Conservation (phyloP, 2,888 invertebrate genomes). For the Lithophane ornitopus region DNA sequence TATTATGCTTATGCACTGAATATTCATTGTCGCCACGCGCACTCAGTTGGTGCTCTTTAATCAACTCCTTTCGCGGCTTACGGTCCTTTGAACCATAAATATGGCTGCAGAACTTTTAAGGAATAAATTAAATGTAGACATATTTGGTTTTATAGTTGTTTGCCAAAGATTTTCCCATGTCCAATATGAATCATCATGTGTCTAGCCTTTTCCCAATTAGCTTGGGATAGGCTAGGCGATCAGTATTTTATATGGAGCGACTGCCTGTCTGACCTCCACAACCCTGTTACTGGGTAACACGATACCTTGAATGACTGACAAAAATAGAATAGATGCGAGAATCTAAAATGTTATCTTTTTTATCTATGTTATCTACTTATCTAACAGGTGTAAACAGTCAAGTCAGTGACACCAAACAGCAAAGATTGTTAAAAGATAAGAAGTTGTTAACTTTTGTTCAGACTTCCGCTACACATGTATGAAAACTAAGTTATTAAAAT, state of each 20-base stretch:
- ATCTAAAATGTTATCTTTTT: background rate
- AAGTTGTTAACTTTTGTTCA: conserved; percentile 8
- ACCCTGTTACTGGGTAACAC: background rate
- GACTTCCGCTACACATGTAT: background rate
- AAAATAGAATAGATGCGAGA: background rate
- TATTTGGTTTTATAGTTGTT: conserved; percentile 8
- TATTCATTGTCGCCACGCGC: conserved; percentile 83
- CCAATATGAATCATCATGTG: background rate
- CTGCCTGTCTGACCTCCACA: background rate
- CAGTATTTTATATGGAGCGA: background rate
- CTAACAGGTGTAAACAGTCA: conserved; percentile 10
- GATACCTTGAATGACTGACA: background rate
- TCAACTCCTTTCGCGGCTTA: conserved; percentile 79
- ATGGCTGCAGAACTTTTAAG: conserved; percentile 21
- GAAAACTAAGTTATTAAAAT: background rate
- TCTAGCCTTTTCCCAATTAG: background rate
- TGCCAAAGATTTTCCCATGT: background rate
- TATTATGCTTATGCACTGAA: conserved; percentile 87
- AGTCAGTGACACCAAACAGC: conserved; percentile 25
- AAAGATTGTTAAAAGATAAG: background rate
- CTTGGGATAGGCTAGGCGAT: background rate
- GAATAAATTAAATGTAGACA: conserved; percentile 6
- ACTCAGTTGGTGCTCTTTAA: conserved; percentile 81
- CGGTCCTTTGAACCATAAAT: conserved; percentile 43
- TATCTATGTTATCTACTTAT: conserved; percentile 15